Evolutionary conservation across 2,797 vertebrate species (phyloP).

Genomic region (Enteromius radiatus): DNA sequence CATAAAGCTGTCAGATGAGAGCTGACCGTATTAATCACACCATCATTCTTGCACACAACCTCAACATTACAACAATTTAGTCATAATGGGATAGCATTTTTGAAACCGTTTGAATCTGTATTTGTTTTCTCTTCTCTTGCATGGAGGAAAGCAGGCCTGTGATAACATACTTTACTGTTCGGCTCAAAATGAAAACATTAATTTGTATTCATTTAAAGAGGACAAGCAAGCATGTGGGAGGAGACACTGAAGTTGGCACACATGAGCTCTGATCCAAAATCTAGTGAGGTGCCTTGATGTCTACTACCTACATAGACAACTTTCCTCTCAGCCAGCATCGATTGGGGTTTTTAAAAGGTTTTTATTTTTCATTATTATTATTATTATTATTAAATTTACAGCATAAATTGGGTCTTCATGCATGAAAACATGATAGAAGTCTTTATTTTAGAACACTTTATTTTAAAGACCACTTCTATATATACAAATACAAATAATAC

Average conservation of each 20-base stretch:
- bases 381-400: too few species aligned
- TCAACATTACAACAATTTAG: constrained; percentile 64
- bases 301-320: background rate
- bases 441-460: too few species aligned
- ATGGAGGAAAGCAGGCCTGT: constrained; percentile 67
- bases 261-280: background rate
- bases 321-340: background rate
- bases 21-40: constrained; percentile 47
- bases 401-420: too few species aligned
- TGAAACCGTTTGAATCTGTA: constrained; percentile 61
- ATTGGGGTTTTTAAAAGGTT: background rate
- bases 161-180: constrained; percentile 77
- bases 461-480: too few species aligned
- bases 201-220: constrained; percentile 78
- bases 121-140: constrained; percentile 75
- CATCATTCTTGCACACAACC: constrained; percentile 32
- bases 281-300: background rate
- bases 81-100: constrained; percentile 54
- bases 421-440: too few species aligned
- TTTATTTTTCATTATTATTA: too few species aligned
- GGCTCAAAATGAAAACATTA: constrained; percentile 80
- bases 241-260: constrained; percentile 41
- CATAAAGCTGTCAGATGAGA: constrained; percentile 54
- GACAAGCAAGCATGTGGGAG: constrained; percentile 60
- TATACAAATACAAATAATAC: too few species aligned